These are phyloP conservation scores for Pandion haliaetus DNA, from an alignment of 2,113 vertebrate species.

Conservation along the genomic window DNA sequence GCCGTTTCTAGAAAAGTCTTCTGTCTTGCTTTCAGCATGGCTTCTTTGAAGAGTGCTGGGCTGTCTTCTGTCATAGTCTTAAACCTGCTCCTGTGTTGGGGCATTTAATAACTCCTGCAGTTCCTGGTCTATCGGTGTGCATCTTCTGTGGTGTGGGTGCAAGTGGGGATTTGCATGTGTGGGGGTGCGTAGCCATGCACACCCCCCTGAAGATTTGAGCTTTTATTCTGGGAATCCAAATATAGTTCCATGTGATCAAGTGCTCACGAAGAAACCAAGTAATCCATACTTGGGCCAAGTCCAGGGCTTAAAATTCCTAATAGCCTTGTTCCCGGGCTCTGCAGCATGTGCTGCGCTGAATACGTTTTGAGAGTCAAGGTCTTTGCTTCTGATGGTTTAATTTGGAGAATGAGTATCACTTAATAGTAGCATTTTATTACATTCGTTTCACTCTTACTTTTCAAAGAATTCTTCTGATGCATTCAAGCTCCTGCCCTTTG, in stretches of 20 bases:
- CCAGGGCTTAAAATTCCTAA: background rate
- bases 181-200: background rate
- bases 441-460: slow-evolving; percentile 49
- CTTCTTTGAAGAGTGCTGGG: background rate
- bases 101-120: rapidly evolving
- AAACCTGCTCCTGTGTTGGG: background rate
- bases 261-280: background rate
- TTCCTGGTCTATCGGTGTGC: rapidly evolving
- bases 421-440: background rate
- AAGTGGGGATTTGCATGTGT: background rate
- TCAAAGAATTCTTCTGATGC: background rate
- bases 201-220: background rate
- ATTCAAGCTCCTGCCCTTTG: slow-evolving; percentile 24
- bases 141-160: background rate
- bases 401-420: slow-evolving; percentile 23
- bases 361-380: background rate
- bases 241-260: background rate
- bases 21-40: background rate
- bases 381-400: slow-evolving; percentile 25
- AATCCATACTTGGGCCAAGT: slow-evolving; percentile 37
- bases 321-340: background rate
- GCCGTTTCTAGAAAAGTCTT: background rate
- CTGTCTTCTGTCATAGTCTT: background rate
- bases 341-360: background rate
- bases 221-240: background rate